Conservation (phyloP, 2,888 invertebrate species). For the Cinara cedri region DNA sequence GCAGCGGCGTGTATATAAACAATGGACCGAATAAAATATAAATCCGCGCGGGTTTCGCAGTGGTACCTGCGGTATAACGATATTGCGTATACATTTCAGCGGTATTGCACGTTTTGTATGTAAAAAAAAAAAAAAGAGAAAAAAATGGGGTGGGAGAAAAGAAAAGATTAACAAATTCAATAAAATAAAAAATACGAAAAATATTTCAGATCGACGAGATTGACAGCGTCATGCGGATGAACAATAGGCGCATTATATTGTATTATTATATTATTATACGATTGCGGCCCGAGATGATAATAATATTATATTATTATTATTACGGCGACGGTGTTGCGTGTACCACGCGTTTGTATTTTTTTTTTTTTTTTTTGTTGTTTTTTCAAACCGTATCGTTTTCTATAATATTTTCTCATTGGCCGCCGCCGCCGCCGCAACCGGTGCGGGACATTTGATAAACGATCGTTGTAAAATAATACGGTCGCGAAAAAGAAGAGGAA, state of each 20-base stretch:
- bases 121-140: too few species aligned
- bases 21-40: too few species aligned
- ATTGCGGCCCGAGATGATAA: too few species aligned
- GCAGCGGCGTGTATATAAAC: not conserved
- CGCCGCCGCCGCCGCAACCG: not conserved
- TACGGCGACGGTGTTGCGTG: not conserved
- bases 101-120: conserved; percentile 7
- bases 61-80: not conserved
- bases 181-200: conserved; percentile 10
- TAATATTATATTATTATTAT: not conserved
- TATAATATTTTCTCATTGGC: not conserved
- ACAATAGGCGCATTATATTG: conserved; percentile 30
- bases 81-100: not conserved
- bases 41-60: not conserved
- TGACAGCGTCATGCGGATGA: not conserved
- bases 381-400: conserved; percentile 18
- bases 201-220: conserved; percentile 19
- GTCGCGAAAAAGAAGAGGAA: too few species aligned
- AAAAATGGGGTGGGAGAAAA: too few species aligned
- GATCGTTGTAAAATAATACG: conserved; percentile 36
- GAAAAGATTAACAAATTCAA: conserved; percentile 9
- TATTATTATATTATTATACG: too few species aligned
- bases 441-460: conserved; percentile 31
- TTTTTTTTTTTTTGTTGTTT: not conserved
- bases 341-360: not conserved